phyloP scores from a whole-genome alignment of 2,113 vertebrate species.

The Varanus komodoensis region DNA sequence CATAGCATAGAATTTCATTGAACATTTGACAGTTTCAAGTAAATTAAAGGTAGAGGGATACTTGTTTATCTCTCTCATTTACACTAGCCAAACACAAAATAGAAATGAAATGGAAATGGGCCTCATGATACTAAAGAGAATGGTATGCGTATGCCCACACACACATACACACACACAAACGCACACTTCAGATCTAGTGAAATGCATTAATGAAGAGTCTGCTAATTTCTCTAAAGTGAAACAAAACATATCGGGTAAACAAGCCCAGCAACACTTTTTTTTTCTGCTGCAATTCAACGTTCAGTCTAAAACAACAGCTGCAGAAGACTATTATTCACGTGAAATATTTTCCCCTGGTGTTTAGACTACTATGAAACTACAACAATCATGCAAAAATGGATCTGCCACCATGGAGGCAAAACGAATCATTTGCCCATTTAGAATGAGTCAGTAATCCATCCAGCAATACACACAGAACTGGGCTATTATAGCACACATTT shows the following conservation, averaged over 20 bases:
- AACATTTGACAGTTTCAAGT: conserved; percentile 19
- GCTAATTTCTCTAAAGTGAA: conserved; percentile 39
- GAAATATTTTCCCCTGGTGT: conserved; percentile 4
- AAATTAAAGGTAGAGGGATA: conserved; percentile 18
- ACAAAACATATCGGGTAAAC: conserved; percentile 39
- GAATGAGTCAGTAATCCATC: neutral
- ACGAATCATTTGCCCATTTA: neutral
- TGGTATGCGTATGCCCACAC: neutral
- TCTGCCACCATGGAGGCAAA: neutral
- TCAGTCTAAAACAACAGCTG: neutral
- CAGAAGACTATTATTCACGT: conserved; percentile 28
- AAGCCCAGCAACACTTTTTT: fast-evolving
- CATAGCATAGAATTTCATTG: conserved; percentile 16
- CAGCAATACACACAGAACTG: neutral
- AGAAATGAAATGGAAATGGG: conserved; percentile 6
- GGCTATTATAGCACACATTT: neutral
- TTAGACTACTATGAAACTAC: conserved; percentile 1
- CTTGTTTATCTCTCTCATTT: conserved; percentile 19
- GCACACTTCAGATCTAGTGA: neutral
- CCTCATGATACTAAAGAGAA: neutral
- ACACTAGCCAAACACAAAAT: conserved; percentile 7
- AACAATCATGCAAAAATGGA: neutral
- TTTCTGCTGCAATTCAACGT: conserved; percentile 20
- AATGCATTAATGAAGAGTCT: conserved; percentile 26
- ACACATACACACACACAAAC: neutral